These are phyloP conservation scores for Formica exsecta DNA, from an alignment of 1,140 invertebrate genomes.

Conservation along the genomic window DNA sequence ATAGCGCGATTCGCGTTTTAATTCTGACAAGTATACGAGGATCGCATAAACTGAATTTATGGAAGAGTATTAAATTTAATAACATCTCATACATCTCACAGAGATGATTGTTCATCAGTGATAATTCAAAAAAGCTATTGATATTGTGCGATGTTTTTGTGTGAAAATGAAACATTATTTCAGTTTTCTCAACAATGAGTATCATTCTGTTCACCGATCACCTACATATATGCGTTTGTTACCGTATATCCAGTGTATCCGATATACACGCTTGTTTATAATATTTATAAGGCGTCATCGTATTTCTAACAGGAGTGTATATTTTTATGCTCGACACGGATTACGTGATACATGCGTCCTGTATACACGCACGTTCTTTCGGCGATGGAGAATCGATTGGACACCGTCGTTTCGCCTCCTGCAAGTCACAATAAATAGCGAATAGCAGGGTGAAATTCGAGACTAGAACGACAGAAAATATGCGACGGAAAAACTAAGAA, in stretches of 20 bases:
- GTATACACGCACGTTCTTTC: constrained; percentile 56
- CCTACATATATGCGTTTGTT: neutral
- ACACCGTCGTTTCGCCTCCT: constrained; percentile 53
- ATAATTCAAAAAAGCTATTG: neutral
- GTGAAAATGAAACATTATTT: constrained; percentile 20
- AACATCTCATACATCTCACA: neutral
- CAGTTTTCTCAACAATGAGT: neutral
- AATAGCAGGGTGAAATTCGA: constrained; percentile 53
- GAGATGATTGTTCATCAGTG: neutral
- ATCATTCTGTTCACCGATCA: neutral
- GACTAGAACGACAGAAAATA: constrained; percentile 34
- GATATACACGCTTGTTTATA: constrained; percentile 32
- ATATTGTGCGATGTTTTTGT: neutral
- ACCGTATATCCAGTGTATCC: neutral
- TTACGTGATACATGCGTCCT: constrained; percentile 28
- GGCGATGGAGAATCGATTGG: constrained; percentile 69
- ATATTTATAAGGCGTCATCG: constrained; percentile 59
- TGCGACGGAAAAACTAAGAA: constrained; percentile 54
- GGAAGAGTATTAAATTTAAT: constrained; percentile 8
- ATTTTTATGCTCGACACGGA: constrained; percentile 43
- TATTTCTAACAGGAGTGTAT: constrained; percentile 52
- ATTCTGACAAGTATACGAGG: constrained; percentile 35
- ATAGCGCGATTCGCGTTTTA: constrained; percentile 54
- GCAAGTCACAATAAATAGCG: constrained; percentile 66
- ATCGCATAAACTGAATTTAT: constrained; percentile 34